A percentile compares a stretch with the other conserved stretches of the same genome.
Evolutionary conservation across 2,888 invertebrate genomes (phyloP).

Genomic region (Epiperipatus broadwayi): DNA sequence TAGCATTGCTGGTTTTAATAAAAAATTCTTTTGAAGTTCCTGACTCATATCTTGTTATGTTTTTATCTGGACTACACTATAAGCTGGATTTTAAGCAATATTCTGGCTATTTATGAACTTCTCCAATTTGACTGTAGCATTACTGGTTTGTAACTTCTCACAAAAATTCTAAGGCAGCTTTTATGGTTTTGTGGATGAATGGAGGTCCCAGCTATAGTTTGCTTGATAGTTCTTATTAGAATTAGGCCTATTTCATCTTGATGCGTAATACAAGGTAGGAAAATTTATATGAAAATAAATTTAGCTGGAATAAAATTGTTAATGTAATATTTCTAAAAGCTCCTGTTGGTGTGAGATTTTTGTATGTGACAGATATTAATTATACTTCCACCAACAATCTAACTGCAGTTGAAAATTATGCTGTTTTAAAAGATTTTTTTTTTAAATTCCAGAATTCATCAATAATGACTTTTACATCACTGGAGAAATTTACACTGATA

Average conservation of each 20-base stretch:
- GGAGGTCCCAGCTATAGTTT: conserved; percentile 24
- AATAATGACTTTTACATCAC: conserved; percentile 31
- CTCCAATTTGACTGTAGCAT: conserved; percentile 18
- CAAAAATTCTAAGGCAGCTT: conserved; percentile 24
- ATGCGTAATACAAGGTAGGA: conserved; percentile 17
- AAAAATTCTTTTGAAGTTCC: too few relatives aligned
- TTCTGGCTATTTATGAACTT: conserved; percentile 29
- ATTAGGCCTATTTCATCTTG: conserved; percentile 25
- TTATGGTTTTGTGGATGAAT: conserved; percentile 28
- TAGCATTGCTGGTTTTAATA: too few relatives aligned
- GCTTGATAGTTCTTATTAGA: conserved; percentile 19
- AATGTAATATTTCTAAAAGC: conserved; percentile 34
- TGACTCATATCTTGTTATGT: too few relatives aligned
- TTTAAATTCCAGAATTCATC: conserved; percentile 27
- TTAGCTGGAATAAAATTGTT: conserved; percentile 26
- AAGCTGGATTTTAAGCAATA: conserved; percentile 27
- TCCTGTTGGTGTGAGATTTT: conserved; percentile 35
- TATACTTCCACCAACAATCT: conserved; percentile 29
- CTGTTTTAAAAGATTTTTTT: conserved; percentile 33
- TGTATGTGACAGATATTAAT: conserved; percentile 29
- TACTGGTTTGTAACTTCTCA: conserved; percentile 27
- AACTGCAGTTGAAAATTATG: conserved; percentile 31
- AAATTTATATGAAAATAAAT: conserved; percentile 18
- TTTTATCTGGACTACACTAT: conserved; percentile 25
- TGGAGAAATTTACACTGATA: conserved; percentile 34